Base-by-base conservation (phyloP, 2,888 invertebrate genomes). In the Dyspetes luteomarginatus region DNA sequence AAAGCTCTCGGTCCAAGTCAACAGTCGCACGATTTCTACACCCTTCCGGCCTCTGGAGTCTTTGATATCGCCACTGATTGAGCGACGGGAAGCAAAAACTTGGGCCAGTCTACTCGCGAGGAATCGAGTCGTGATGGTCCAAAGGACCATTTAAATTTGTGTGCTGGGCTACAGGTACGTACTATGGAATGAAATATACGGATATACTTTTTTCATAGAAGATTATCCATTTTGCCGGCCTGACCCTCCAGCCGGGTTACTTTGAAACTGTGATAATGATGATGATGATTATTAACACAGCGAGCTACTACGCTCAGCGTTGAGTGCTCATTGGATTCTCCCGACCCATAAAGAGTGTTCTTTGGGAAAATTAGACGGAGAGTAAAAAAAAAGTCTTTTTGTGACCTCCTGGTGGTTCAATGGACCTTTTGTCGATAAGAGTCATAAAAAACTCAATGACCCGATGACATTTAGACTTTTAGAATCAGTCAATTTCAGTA, bases 211-310 rank as follows among this genome's bases (percentile, higher is more conserved):
- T 62, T 78, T 73, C 78, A n/a, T 22, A 36, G 73, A 78, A 78
- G 45, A 78, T 78, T 73, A 68, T 68, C 78, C 24, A 68, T 67
- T 78, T 73, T 52, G 52, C 45, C 60, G 56, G 26, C 56, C 55
- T 43, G 69, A 50, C 55, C 26, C 62, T 17, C 17, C 41, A 17
- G 12, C 24, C 45, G 60, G 68, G 52, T 45, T 26, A 48, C 60
- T 68, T 55, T 60, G 41, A 52, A 43, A 48, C 55, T 62, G 43
- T n/a, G n/a, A n/a, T n/a, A n/a, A 68, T 55, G 55, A n/a, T 36
- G 52, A 78, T 78, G 52, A 73, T 73, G 45, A 41, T 78, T 55
- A 73, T 78, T 73, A 68, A 68, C 24, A 62, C 36, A 26, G 36
- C 60, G 15, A 17, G 68, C 45, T 68, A 50, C 75, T 50, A 50